Percentiles rank a stretch among this genome's conserved stretches.
Evolutionary conservation across 2,113 vertebrate species (phyloP).

Genomic region (Plestiodon gilberti): DNA sequence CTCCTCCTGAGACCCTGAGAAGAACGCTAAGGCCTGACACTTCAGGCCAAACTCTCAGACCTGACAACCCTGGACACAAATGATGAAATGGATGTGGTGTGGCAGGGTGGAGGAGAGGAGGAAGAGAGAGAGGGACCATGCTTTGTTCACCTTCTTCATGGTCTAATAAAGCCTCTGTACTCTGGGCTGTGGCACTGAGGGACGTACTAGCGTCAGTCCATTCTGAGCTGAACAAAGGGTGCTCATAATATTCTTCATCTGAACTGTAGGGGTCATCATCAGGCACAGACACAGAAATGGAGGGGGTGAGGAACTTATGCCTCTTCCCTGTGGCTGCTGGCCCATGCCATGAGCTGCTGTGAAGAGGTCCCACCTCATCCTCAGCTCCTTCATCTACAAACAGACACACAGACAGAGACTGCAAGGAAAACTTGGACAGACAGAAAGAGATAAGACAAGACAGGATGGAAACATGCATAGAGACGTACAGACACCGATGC

Average conservation of each 20-base stretch:
- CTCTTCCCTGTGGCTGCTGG: constrained; percentile 76
- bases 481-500: neutral
- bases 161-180: constrained; percentile 84
- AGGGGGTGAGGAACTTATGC: constrained; percentile 88
- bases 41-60: neutral
- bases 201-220: constrained; percentile 86
- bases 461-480: constrained; percentile 54
- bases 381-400: constrained; percentile 95
- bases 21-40: neutral
- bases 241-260: constrained; percentile 94
- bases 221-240: constrained; percentile 94
- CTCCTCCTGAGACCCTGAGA: neutral
- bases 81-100: constrained; percentile 49
- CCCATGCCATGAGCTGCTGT: constrained; percentile 82
- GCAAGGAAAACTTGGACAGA: constrained; percentile 87
- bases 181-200: constrained; percentile 84
- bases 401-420: constrained; percentile 95
- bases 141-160: constrained; percentile 92
- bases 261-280: constrained; percentile 92
- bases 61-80: neutral
- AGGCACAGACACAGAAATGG: constrained; percentile 93
- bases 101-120: constrained; percentile 58
- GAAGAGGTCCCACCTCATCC: constrained; percentile 91
- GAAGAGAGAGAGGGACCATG: constrained; percentile 84
- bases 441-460: constrained; percentile 58